phyloP scores from a whole-genome alignment of 1,140 invertebrate species.

The Tetragnatha versicolor region DNA sequence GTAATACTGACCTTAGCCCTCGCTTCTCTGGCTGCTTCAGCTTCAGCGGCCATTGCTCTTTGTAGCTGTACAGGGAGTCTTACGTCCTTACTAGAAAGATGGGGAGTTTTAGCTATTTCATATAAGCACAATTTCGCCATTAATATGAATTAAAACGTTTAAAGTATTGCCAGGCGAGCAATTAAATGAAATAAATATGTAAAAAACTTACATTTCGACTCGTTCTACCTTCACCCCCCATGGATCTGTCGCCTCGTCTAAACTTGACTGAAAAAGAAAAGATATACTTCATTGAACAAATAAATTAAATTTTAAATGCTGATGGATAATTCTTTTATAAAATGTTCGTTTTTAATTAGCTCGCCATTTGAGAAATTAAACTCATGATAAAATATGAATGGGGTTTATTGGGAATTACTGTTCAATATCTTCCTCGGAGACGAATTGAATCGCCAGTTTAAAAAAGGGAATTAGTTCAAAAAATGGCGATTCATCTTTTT shows the following conservation, averaged over 20 bases:
- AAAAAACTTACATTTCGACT: slow-evolving; percentile 86
- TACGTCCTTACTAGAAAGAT: slow-evolving; percentile 89
- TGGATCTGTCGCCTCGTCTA: slow-evolving; percentile 92
- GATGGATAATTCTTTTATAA: neutral
- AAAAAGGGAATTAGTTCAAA: too few relatives aligned
- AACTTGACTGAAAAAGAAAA: slow-evolving; percentile 58
- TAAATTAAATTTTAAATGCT: neutral
- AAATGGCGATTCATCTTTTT: too few relatives aligned
- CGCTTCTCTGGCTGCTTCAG: slow-evolving; percentile 83
- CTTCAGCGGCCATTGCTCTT: slow-evolving; percentile 86
- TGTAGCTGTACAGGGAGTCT: slow-evolving; percentile 83
- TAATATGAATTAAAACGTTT: too few relatives aligned
- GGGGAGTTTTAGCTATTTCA: too few relatives aligned
- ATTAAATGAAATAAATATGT: neutral
- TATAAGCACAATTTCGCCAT: too few relatives aligned
- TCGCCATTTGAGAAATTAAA: too few relatives aligned
- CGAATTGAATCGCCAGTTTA: too few relatives aligned
- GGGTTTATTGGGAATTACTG: too few relatives aligned
- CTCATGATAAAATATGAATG: too few relatives aligned
- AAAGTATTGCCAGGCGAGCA: too few relatives aligned
- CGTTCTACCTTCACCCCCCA: slow-evolving; percentile 98
- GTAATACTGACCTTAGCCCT: slow-evolving; percentile 77
- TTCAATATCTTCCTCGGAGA: too few relatives aligned
- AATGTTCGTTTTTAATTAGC: too few relatives aligned
- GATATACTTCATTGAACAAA: neutral